A percentile compares a stretch with the other conserved stretches of the same genome.
Evolutionary conservation across 1,140 invertebrate species (phyloP).

Genomic region (Drosophila kanapiae): DNA sequence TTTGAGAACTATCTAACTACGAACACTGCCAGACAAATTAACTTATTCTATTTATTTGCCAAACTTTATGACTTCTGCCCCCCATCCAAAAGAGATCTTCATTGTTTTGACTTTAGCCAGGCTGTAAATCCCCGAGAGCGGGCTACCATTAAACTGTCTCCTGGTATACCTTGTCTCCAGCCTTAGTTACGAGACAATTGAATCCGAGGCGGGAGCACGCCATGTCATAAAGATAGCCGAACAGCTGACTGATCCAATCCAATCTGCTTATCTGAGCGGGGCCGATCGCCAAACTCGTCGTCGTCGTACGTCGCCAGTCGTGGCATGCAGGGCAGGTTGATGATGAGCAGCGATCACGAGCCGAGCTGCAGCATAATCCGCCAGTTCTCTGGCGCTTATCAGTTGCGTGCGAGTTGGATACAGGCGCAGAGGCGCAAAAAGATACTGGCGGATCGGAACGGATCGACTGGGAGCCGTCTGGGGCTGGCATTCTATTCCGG

Average conservation of each 20-base stretch:
- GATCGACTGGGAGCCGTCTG: conserved; percentile 30
- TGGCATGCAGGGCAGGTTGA: conserved; percentile 35
- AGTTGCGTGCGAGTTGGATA: conserved; percentile 58
- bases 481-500: conserved; percentile 62
- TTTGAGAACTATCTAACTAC: background rate
- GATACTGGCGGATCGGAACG: conserved; percentile 4
- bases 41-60: conserved; percentile 5
- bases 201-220: conserved; percentile 29
- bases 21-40: conserved; percentile 12
- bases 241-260: conserved; percentile 48
- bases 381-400: conserved; percentile 59
- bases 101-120: conserved; percentile 11
- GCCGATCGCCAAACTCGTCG: conserved; percentile 4
- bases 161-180: conserved; percentile 6
- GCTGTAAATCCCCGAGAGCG: conserved; percentile 18
- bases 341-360: conserved; percentile 51
- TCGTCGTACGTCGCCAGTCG: conserved; percentile 8
- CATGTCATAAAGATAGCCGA: conserved; percentile 43
- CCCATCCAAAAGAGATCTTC: background rate
- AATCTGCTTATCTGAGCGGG: conserved; percentile 20
- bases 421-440: conserved; percentile 1
- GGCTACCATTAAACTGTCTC: conserved; percentile 40
- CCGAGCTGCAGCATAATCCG: conserved; percentile 56
- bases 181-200: background rate
- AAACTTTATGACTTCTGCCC: conserved; percentile 1